Percentiles rank a stretch among this genome's conserved stretches.
phyloP scores from a whole-genome alignment of 2,888 invertebrate genomes.

The Mesochorus sp. region DNA sequence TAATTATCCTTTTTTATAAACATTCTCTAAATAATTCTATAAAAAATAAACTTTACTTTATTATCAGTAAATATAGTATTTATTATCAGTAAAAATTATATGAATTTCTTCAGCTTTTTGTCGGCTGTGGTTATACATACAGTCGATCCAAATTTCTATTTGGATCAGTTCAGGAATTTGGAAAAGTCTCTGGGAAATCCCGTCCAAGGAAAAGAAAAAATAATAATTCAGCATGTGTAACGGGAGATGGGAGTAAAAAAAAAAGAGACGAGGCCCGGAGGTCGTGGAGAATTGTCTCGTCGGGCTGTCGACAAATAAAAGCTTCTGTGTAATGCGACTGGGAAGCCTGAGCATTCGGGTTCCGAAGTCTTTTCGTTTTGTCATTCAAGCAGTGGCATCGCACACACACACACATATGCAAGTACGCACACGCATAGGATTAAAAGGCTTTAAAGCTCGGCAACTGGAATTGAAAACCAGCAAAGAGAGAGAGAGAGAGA shows the following conservation, averaged over 20 bases:
- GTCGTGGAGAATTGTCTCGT: conserved; percentile 51
- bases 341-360: conserved; percentile 15
- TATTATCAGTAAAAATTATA: no score
- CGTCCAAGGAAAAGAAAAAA: conserved; percentile 6
- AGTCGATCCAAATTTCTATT: no score
- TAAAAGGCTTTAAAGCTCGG: conserved; percentile 53
- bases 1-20: no score
- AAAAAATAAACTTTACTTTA: no score
- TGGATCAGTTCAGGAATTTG: background rate
- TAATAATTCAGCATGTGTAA: background rate
- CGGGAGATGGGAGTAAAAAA: background rate
- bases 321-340: background rate
- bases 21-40: no score
- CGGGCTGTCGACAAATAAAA: conserved; percentile 41
- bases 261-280: conserved; percentile 11
- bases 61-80: no score
- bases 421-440: conserved; percentile 1
- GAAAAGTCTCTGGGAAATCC: conserved; percentile 39
- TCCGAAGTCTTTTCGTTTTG: conserved; percentile 51
- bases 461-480: conserved; percentile 50
- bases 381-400: conserved; percentile 47
- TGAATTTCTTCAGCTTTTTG: no score
- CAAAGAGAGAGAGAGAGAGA: conserved; percentile 17
- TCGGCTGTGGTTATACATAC: no score
- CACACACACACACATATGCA: background rate